Base-by-base conservation (phyloP, 1,140 invertebrate species). In the Penaeus indicus region DNA sequence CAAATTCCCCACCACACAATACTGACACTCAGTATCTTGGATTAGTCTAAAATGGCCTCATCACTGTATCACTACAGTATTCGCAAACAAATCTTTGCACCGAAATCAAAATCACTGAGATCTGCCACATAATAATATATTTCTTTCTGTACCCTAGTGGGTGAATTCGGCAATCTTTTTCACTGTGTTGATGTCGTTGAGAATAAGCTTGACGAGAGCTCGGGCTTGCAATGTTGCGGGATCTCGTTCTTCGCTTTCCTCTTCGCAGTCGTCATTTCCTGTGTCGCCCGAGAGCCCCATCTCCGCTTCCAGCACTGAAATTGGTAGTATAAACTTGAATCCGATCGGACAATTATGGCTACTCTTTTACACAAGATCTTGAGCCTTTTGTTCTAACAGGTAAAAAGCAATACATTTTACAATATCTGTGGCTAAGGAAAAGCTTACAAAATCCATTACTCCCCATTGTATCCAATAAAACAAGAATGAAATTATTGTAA, bases 131-230 rank as follows among this genome's bases (percentile, higher is more conserved):
- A 47, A 32, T 64, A 18, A 63, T 19, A 47, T 25, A 21, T 19
- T 4, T n/a, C 5, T 60, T 22, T 25, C 18, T 77, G 54, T 8
- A 11, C 11, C 10, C 54, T 88, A 88, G 61, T 85, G 63, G 18
- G 88, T 85, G n/a, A 89, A 89, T n/a, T 89, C 75, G n/a, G 88
- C 83, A 81, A 89, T 89, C 79, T 82, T 89, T 64, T 82, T 80
- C 5, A 89, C 88, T 32, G 84, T 69, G 63, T 63, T 89, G 62
- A 89, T n/a, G 54, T 89, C 88, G 63, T 79, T 89, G 11, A 85
- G 77, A 69, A 89, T 85, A 10, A 89, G 88, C n/a, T 89, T 89
- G 25, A 89, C 82, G 64, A 89, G 88, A 7, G 88, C 83, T 38
- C 88, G 21, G 54, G 88, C 88, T 38, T 89, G 88, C 25, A 89